A percentile compares a stretch with the other conserved stretches of the same genome.
These are phyloP conservation scores for Bungarus multicinctus DNA, from an alignment of 2,113 vertebrate species.

Conservation along the genomic window DNA sequence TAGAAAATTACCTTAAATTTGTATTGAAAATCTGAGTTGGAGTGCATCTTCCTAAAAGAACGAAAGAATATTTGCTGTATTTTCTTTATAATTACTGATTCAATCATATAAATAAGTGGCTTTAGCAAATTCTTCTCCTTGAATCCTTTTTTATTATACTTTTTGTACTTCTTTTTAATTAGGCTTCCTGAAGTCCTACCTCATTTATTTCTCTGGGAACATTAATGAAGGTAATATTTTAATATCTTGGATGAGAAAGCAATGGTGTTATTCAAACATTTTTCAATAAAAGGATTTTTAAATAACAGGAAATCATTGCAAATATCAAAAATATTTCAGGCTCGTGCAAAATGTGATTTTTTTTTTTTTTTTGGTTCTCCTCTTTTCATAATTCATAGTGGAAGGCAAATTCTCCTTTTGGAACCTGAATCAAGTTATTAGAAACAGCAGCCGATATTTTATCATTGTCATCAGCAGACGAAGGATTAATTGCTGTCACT, in stretches of 20 bases:
- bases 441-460: slow-evolving; percentile 70
- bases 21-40: not conserved
- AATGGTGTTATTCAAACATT: slow-evolving; percentile 16
- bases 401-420: slow-evolving; percentile 70
- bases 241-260: not conserved
- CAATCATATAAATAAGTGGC: not conserved
- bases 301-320: slow-evolving; percentile 16
- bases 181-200: not conserved
- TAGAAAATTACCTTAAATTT: not conserved
- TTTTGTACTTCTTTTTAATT: not conserved
- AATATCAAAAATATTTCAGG: slow-evolving; percentile 46
- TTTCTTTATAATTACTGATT: slow-evolving; percentile 4
- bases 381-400: slow-evolving; percentile 19
- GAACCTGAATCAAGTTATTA: slow-evolving; percentile 76
- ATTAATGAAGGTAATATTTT: not conserved
- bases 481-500: slow-evolving; percentile 82
- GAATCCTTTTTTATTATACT: not conserved
- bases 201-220: not conserved
- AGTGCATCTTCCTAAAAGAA: not conserved
- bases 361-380: not conserved
- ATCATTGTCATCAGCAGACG: slow-evolving; percentile 77
- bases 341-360: slow-evolving; percentile 44
- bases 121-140: not conserved
- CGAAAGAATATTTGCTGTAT: not conserved
- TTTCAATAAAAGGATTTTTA: not conserved